Evolutionary conservation across 2,797 vertebrate species (phyloP), one percentile per base, ranked within the genome.

Genomic region (Lepilemur septentrionalis): DNA sequence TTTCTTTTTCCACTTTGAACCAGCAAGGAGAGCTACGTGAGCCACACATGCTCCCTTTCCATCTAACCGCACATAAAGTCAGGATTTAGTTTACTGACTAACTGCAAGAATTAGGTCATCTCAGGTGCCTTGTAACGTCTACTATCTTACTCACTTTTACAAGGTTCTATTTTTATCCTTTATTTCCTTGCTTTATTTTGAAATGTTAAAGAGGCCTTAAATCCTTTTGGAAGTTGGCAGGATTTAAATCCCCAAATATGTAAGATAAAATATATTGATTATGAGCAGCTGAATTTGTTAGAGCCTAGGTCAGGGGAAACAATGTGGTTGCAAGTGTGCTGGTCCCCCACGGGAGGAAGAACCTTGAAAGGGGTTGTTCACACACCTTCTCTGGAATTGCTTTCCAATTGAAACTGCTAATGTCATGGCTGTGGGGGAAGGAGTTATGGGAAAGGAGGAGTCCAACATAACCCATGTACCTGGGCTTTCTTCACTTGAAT

Each of bases 131-230:
- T 12, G 0, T 61, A 67, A 38, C 28, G 10, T 81, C 84, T 25
- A 46, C 41, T 79, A 41, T 46, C 59, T 91, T 15, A 28, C 59
- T 61, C 43, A 17, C 32, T 91, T 91, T 83, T 81, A 89, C 67
- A 76, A 80, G 65, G 38, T 80, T 96, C 52, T 93, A 28, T 63
- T 96, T 94, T 83, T 92, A 67, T 25, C 46, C 73, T 23, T 61
- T 70, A 41, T 80, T 69, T 80, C 38, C 69, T 95, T 43, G 28
- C 89, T 96, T 97, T 78, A 86, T 32, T 94, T 81, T 87, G 57
- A 93, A 91, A 65, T 38, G 38, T 85, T 82, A 46, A 79, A 93
- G 18, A 41, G 14, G 46, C 30, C 59, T 91, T 91, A 96, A 67
- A 67, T 81, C 48, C 25, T 82, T 92, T 32, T 25, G 20, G 61